Base-by-base conservation (phyloP, 2,797 vertebrate genomes). In the Acipenser transmontanus region DNA sequence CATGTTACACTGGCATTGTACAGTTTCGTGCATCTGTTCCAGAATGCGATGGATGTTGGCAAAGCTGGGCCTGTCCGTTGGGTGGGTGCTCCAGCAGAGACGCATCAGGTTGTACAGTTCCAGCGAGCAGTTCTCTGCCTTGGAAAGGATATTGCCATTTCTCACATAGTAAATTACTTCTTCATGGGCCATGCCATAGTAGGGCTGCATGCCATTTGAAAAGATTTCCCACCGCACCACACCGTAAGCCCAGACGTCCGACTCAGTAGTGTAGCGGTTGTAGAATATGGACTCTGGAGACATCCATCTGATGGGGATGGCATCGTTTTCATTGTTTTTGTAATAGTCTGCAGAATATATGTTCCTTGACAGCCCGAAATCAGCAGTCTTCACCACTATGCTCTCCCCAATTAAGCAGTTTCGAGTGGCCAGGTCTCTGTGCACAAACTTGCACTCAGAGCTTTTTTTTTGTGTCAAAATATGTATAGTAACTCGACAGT, bases 261-360 rank as follows among this genome's bases (percentile, higher is more conserved):
- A 99, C 72, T 99, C 97, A 0, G 91, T 96, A 65, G 97, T 99
- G 75, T 99, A 99, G 62, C 97, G 97, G 73, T 99, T 99, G 71
- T 96, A 99, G 87, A 99, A 99, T 70, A 99, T 99, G 2, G 97
- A 99, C 77, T 99, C 97, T 0, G 97, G 97, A 0, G 97, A 96
- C 97, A 99, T 99, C 97, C 97, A 98, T 47, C 97, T 94, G 68
- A 99, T 98, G 1, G 97, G 97, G 72, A 98, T 98, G 61, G 97
- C 97, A 0, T 99, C 96, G 0, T 99, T 99, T 73, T 99, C 97
- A 0, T 94, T 93, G 0, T 96, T 97, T 82, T 99, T 99, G 86
- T 99, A 99, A 77, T 99, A 99, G 80, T 99, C 97, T 0, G 97
- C 97, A 0, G 95, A 97, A 77, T 99, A 99, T 82, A 99, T 98